A percentile compares a stretch with the other conserved stretches of the same genome.
These are phyloP conservation scores for Notospermus geniculatus DNA, from an alignment of 1,140 invertebrate species.

Conservation along the genomic window DNA sequence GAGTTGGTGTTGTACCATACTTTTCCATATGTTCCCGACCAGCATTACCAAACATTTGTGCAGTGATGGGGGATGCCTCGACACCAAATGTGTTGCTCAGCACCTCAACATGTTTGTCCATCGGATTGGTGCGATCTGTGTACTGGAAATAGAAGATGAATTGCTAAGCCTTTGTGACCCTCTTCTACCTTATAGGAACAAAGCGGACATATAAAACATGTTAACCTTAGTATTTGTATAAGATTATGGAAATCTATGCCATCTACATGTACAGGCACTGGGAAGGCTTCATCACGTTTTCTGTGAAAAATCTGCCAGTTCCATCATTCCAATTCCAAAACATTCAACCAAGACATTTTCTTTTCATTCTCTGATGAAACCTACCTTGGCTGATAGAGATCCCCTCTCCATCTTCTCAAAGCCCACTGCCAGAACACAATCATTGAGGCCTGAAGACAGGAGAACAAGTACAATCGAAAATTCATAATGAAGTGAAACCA, in stretches of 20 bases:
- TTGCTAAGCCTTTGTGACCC: too few species aligned
- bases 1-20: slow-evolving; percentile 85
- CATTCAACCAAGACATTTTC: too few species aligned
- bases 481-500: too few species aligned
- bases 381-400: slow-evolving; percentile 73
- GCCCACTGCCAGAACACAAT: slow-evolving; percentile 89
- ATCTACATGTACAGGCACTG: too few species aligned
- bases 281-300: too few species aligned
- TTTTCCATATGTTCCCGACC: slow-evolving; percentile 96
- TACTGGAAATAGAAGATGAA: slow-evolving; percentile 62
- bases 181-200: too few species aligned
- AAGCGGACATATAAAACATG: too few species aligned
- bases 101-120: slow-evolving; percentile 86
- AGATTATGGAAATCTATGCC: too few species aligned
- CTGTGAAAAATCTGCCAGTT: too few species aligned
- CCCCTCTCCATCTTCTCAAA: slow-evolving; percentile 98
- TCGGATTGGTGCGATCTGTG: slow-evolving; percentile 85
- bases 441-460: slow-evolving; percentile 61
- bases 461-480: too few species aligned
- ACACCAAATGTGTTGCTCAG: slow-evolving; percentile 82
- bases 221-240: too few species aligned
- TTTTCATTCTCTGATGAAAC: slow-evolving; percentile 5
- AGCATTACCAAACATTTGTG: slow-evolving; percentile 96
- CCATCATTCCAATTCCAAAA: too few species aligned
- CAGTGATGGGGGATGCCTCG: slow-evolving; percentile 77